Base-by-base conservation (phyloP, 2,113 vertebrate species). In the Trematocara unimaculatum region DNA sequence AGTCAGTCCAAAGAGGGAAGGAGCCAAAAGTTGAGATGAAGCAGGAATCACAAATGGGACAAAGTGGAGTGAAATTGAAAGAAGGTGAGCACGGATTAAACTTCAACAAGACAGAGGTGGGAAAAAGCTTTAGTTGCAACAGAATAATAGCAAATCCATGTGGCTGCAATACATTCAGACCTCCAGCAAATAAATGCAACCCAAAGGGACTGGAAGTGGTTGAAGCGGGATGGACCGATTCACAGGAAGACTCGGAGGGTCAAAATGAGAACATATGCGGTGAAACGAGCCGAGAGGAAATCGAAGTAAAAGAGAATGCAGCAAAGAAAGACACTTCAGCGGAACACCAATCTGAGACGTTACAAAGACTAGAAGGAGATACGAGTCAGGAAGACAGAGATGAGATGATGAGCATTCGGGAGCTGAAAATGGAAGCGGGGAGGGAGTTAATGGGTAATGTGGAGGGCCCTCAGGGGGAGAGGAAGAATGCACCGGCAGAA, bases 381-480 rank as follows among this genome's bases (percentile, higher is more conserved):
- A 74, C 45, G 85, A 94, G 87, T 82, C 88, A 74, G 53, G 89
- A 79, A 93, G 85, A 77, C 72, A n/a, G 26, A 77, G 72, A 93
- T 84, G 85, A 91, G 70, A 84, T 62, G 55, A 58, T 70, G 79
- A 87, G 87, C 83, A 51, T 83, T 72, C 78, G 72, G 84, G 56
- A 90, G 87, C 77, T 90, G 81, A 45, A 91, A 91, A 93, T 85
- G 85, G 92, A 89, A 70, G 88, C 38, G 42, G 51, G 8, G 62
- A 83, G 80, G 82, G 90, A 90, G 85, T 81, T 81, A 85, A 93
- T 82, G 55, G 86, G 88, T 85, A 88, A 89, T 54, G 47, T 29
- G 35, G 93, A 89, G 78, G 70, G 81, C 84, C 70, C 91, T 85
- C 26, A 4, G 67, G 79, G 70, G 10, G 89, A 96, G 92, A 96